Evolutionary conservation across 2,797 vertebrate genomes (phyloP).

Genomic region (Helarctos malayanus): DNA sequence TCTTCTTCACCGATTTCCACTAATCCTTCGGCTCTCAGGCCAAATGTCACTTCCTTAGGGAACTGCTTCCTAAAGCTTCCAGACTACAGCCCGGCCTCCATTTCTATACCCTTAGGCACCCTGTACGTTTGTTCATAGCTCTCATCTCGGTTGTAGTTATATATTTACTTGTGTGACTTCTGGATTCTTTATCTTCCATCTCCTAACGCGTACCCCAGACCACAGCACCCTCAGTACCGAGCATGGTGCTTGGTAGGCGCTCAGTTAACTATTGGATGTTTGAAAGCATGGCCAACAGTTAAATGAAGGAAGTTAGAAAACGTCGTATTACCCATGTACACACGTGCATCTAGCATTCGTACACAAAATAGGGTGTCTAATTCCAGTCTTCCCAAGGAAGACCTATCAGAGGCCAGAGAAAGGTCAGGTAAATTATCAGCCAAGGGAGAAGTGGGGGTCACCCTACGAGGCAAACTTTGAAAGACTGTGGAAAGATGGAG

Average conservation of each 20-base stretch:
- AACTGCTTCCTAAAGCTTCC: neutral
- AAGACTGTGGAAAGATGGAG: neutral
- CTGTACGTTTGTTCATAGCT: neutral
- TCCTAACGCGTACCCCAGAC: neutral
- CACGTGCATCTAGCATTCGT: neutral
- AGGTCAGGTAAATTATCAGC: neutral
- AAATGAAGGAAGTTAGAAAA: constrained; percentile 27
- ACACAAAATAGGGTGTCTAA: neutral
- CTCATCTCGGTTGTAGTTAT: neutral
- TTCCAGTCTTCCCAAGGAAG: constrained; percentile 20
- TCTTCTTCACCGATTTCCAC: constrained; percentile 4
- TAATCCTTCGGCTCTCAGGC: constrained; percentile 19
- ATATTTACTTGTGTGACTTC: neutral
- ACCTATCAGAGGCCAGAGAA: constrained; percentile 2
- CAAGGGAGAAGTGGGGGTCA: constrained; percentile 6
- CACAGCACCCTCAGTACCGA: neutral
- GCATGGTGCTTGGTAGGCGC: neutral
- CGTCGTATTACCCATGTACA: neutral
- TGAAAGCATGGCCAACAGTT: neutral
- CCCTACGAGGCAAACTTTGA: neutral
- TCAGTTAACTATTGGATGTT: neutral
- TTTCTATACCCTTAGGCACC: neutral
- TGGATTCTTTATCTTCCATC: constrained; percentile 36
- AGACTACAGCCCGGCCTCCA: neutral
- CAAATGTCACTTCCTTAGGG: constrained; percentile 45